Evolutionary conservation across 2,888 invertebrate species (phyloP).

Genomic region (Epinotia demarniana): DNA sequence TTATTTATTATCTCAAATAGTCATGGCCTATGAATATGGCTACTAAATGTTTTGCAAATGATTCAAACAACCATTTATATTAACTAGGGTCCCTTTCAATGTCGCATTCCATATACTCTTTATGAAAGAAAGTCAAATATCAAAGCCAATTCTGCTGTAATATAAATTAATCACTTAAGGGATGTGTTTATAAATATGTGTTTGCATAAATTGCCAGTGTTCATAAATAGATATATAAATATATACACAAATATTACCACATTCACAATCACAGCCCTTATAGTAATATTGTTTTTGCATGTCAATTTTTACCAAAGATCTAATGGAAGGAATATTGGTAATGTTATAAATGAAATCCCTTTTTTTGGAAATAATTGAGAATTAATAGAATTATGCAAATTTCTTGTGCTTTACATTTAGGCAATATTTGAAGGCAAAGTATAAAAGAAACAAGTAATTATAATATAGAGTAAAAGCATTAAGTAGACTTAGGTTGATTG

Average conservation of each 20-base stretch:
- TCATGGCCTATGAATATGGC: slow-evolving; percentile 23
- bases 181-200: neutral
- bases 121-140: neutral
- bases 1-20: slow-evolving; percentile 21
- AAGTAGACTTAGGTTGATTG: slow-evolving; percentile 17
- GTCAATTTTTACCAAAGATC: neutral
- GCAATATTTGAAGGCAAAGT: slow-evolving; percentile 14
- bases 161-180: neutral
- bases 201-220: neutral
- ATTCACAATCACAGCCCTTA: neutral
- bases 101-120: neutral
- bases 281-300: neutral
- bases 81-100: neutral
- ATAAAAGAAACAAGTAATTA: slow-evolving; percentile 30
- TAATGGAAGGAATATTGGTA: neutral
- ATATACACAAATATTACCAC: neutral
- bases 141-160: neutral
- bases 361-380: neutral
- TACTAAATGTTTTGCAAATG: neutral
- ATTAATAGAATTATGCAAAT: neutral
- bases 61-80: neutral
- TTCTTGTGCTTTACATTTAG: slow-evolving; percentile 7
- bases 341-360: neutral
- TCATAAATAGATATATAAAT: neutral
- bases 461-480: slow-evolving; percentile 1